These are phyloP conservation scores for Tetrao urogallus DNA, from an alignment of 2,113 vertebrate species.

Conservation along the genomic window DNA sequence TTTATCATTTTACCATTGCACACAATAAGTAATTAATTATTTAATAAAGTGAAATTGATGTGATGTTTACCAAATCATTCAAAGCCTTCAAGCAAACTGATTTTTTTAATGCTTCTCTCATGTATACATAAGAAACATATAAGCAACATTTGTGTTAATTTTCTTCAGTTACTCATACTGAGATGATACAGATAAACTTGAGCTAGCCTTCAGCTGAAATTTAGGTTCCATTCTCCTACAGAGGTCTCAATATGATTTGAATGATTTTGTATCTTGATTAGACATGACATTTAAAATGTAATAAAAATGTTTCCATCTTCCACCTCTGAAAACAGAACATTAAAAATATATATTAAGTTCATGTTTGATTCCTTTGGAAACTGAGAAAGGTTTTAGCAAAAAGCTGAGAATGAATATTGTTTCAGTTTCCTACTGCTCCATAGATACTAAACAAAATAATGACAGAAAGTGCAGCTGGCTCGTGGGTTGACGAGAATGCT, in stretches of 20 bases:
- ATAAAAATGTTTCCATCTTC: not conserved
- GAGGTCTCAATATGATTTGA: not conserved
- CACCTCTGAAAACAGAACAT: not conserved
- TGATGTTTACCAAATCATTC: not conserved
- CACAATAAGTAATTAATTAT: not conserved
- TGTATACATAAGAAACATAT: not conserved
- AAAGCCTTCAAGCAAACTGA: not conserved
- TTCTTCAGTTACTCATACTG: not conserved
- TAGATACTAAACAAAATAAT: not conserved
- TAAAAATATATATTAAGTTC: not conserved
- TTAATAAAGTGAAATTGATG: not conserved
- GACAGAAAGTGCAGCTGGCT: constrained; percentile 18
- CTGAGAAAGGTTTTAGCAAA: not conserved
- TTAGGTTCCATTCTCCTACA: not conserved
- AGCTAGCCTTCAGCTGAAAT: not conserved
- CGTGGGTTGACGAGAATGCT: not conserved
- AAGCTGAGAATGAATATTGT: not conserved
- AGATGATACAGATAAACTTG: not conserved
- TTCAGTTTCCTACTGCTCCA: not conserved
- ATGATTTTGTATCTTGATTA: not conserved
- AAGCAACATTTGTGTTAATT: not conserved
- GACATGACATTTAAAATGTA: not conserved
- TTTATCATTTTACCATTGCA: not conserved
- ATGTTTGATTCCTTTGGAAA: not conserved
- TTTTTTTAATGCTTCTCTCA: not conserved